Evolutionary conservation across 2,888 invertebrate species (phyloP).

Genomic region (Candidula unifasciata): DNA sequence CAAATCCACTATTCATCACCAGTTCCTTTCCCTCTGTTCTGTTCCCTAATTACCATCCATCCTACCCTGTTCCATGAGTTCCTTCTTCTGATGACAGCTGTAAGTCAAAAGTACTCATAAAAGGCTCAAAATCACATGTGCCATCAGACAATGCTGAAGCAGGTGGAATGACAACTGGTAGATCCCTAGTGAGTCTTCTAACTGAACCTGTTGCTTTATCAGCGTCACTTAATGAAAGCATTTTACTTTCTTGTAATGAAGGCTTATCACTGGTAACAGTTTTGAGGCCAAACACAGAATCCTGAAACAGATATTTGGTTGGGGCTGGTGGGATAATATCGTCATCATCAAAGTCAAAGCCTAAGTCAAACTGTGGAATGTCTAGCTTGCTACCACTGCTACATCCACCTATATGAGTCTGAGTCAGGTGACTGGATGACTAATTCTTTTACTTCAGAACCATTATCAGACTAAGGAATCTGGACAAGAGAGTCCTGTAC

Average conservation of each 20-base stretch:
- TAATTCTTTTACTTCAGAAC: background rate
- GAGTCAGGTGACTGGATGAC: background rate
- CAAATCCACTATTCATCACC: no score
- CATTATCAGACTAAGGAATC: background rate
- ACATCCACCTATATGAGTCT: background rate
- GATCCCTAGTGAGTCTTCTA: background rate
- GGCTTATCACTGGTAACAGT: background rate
- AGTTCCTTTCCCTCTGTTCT: no score
- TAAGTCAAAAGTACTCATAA: background rate
- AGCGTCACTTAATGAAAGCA: background rate
- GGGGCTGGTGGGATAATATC: constrained; percentile 72
- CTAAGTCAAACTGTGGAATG: constrained; percentile 69
- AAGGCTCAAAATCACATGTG: background rate
- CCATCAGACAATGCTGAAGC: background rate
- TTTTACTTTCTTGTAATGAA: background rate
- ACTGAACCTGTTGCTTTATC: background rate
- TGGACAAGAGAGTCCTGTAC: background rate
- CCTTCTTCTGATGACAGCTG: background rate
- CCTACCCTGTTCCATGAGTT: no score
- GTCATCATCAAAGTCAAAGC: constrained; percentile 66
- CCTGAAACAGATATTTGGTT: constrained; percentile 52
- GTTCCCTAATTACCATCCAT: no score
- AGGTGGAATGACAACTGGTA: background rate
- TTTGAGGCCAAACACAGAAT: constrained; percentile 8
- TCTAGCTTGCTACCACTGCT: constrained; percentile 36